A percentile compares a stretch with the other conserved stretches of the same genome.
Conservation (phyloP, 1,140 invertebrate species). For the Dendroctonus valens region DNA sequence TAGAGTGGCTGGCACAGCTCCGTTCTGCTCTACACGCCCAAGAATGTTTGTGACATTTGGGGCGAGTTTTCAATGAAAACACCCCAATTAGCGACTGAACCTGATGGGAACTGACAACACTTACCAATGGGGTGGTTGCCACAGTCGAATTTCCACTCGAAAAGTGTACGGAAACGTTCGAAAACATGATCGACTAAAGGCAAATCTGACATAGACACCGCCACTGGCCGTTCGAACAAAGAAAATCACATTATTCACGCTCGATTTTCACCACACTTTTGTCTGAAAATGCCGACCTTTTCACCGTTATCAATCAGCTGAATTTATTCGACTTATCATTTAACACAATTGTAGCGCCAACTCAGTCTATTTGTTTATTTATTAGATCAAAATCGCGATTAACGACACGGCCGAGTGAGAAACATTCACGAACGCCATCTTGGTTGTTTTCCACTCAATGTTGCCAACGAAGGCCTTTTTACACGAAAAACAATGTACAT, state of each 20-base stretch:
- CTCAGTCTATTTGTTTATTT: conserved; percentile 32
- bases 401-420: conserved; percentile 10
- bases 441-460: conserved; percentile 20
- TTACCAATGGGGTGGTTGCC: not conserved
- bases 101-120: conserved; percentile 13
- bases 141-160: not conserved
- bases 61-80: not conserved
- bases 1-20: conserved; percentile 18
- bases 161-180: conserved; percentile 13
- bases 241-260: conserved; percentile 34
- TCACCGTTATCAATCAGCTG: conserved; percentile 11
- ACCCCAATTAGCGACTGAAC: not conserved
- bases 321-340: conserved; percentile 25
- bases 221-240: conserved; percentile 28
- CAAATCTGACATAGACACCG: conserved; percentile 26
- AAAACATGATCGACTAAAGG: conserved; percentile 22
- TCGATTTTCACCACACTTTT: conserved; percentile 31
- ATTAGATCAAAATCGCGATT: conserved; percentile 30
- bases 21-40: conserved; percentile 26
- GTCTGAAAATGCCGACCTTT: conserved; percentile 9
- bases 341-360: conserved; percentile 16
- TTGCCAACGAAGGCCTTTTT: conserved; percentile 12
- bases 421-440: conserved; percentile 33
- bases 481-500: conserved; percentile 2
- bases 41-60: conserved; percentile 10